Evolutionary conservation across 1,140 invertebrate species (phyloP).

Genomic region (Brachionus plicatilis): DNA sequence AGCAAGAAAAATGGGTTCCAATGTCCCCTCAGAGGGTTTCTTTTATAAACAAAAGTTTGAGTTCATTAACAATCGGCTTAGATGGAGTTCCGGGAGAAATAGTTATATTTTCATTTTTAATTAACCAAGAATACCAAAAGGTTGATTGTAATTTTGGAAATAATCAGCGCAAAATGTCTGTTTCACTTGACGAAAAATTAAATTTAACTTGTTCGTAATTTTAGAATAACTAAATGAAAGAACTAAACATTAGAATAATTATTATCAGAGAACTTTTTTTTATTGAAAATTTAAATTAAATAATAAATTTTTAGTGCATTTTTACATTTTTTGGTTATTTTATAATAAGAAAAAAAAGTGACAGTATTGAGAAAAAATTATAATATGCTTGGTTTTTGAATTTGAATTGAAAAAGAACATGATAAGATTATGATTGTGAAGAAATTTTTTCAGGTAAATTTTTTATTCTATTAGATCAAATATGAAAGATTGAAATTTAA

Average conservation of each 20-base stretch:
- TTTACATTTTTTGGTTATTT: too few relatives aligned
- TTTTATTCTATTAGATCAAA: too few relatives aligned
- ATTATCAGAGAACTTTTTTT: not conserved
- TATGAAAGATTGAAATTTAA: too few relatives aligned
- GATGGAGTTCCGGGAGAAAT: not conserved
- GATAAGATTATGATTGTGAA: too few relatives aligned
- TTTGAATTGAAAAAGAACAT: too few relatives aligned
- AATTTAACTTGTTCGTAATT: not conserved
- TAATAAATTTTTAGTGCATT: too few relatives aligned
- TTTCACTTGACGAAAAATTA: not conserved
- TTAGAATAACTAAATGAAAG: not conserved
- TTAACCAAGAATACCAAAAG: not conserved
- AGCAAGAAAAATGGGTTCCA: conserved; percentile 34
- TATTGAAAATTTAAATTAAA: too few relatives aligned
- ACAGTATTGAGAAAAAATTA: too few relatives aligned
- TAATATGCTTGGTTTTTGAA: too few relatives aligned
- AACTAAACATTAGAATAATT: not conserved
- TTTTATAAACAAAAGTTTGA: not conserved
- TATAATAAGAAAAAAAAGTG: too few relatives aligned
- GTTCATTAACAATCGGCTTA: not conserved
- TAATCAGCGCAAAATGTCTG: not conserved
- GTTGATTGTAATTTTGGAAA: not conserved
- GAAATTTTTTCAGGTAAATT: too few relatives aligned
- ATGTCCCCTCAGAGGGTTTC: conserved; percentile 19
- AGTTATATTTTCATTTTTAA: not conserved